Evolutionary conservation across 1,140 invertebrate genomes (phyloP), one percentile per base, ranked within the genome.

Genomic region (Paracyclopina nana): DNA sequence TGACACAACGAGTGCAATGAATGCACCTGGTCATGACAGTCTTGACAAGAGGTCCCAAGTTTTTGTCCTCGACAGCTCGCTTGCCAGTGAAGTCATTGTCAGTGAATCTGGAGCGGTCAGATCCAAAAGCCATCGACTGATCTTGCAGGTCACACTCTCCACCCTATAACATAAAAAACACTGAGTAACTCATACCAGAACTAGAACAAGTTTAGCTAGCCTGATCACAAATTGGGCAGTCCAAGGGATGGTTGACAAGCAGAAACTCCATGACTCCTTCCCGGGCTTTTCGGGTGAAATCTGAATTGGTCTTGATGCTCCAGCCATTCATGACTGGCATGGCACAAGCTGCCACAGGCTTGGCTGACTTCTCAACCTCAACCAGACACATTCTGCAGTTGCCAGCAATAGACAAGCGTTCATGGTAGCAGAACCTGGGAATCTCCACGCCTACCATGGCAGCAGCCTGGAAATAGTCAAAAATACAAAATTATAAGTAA

Each of bases 1-100:
- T 75, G 57, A 99, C 88, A 64, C 95, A 99, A 16, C 95, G 72
- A 0, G 95, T 99, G 64, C 95, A 99, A 63, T 99, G 95, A 63
- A 99, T 99, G 65, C 95, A 99, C 46, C 95, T 74, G 0, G 91
- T 99, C 95, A 99, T 99, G n/a, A 94, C 81, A 1, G 94, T 98
- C 66, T 98, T 98, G 1, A 99, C 80, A 27, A 99, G 65, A 12
- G 95, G 95, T 2, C 95, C 95, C 57, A 99, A 79, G 69, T 99
- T 85, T 67, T 99, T 99, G 64, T 99, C 94, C 68, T 98, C 94
- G 1, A 99, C 92, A 59, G 94, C 92, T 59, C 41, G 8, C 70
- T 98, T 98, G 27, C 92, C 92, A 56, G 78, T 78, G 61, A 82
- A 87, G 58, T 87, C 75, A 54, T 88, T 94, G 62, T 95, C 91